phyloP scores from a whole-genome alignment of 2,797 vertebrate species.

The Acanthurus tractus region DNA sequence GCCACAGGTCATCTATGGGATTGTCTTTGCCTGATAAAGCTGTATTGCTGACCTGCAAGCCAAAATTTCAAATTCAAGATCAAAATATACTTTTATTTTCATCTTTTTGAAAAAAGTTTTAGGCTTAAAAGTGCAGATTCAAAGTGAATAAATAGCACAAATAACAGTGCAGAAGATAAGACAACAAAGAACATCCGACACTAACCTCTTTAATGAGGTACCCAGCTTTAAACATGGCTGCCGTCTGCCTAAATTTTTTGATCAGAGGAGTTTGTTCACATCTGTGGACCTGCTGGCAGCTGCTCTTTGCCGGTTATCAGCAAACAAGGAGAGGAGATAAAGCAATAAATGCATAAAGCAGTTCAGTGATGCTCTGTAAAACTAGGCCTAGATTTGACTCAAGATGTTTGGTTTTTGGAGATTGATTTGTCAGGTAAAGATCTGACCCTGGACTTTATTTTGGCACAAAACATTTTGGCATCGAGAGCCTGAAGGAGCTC shows the following conservation, averaged over 20 bases:
- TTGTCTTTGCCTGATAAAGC: not conserved
- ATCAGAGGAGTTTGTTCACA: not conserved
- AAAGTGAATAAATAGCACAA: too few species aligned
- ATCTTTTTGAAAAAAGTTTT: not conserved
- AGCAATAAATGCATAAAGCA: not conserved
- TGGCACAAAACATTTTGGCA: not conserved
- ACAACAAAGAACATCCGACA: not conserved
- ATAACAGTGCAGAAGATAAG: not conserved
- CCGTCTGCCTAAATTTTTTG: not conserved
- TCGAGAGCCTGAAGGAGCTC: not conserved
- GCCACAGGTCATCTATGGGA: too few species aligned
- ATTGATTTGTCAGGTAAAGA: not conserved
- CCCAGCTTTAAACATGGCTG: not conserved
- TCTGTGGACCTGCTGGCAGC: not conserved
- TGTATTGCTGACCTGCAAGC: not conserved
- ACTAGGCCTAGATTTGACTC: not conserved
- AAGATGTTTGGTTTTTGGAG: not conserved
- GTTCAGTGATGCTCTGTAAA: not conserved
- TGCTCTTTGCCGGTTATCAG: not conserved
- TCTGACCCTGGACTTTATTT: not conserved
- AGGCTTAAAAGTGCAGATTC: not conserved
- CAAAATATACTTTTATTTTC: slow-evolving; percentile 1
- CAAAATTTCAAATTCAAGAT: not conserved
- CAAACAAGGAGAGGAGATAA: not conserved
- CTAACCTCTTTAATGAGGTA: not conserved